Evolutionary conservation across 1,140 invertebrate genomes (phyloP).

Genomic region (Parasteatoda tepidariorum): DNA sequence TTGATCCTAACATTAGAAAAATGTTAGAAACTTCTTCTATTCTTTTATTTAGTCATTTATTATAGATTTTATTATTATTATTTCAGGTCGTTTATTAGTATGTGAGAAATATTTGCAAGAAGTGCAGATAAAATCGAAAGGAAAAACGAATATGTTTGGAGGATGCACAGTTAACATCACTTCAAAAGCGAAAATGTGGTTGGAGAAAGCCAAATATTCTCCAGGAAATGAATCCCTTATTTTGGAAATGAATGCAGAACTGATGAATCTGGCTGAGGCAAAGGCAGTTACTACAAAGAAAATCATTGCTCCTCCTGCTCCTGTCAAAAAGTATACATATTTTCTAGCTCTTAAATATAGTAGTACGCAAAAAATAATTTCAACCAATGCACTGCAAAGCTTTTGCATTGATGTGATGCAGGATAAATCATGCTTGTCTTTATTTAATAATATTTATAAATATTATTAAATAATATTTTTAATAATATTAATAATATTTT

Average conservation of each 20-base stretch:
- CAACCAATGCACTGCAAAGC: no score
- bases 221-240: slow-evolving; percentile 7
- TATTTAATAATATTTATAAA: no score
- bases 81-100: slow-evolving; percentile 62
- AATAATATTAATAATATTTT: no score
- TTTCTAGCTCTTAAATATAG: background rate
- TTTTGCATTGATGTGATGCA: no score
- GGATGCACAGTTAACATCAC: slow-evolving; percentile 66
- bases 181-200: slow-evolving; percentile 64
- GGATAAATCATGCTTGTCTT: no score
- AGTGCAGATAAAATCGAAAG: background rate
- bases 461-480: no score
- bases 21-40: no score
- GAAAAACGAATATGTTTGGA: slow-evolving; percentile 62
- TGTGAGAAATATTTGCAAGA: slow-evolving; percentile 62
- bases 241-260: slow-evolving; percentile 43
- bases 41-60: no score
- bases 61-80: no score
- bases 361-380: no score
- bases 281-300: slow-evolving; percentile 6
- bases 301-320: background rate
- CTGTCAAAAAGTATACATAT: background rate
- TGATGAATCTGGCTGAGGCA: slow-evolving; percentile 46
- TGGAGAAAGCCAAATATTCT: slow-evolving; percentile 55
- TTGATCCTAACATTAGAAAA: no score